Evolutionary conservation across 2,888 invertebrate genomes (phyloP), one percentile per base, ranked within the genome.

Genomic region (Athalia circularis): DNA sequence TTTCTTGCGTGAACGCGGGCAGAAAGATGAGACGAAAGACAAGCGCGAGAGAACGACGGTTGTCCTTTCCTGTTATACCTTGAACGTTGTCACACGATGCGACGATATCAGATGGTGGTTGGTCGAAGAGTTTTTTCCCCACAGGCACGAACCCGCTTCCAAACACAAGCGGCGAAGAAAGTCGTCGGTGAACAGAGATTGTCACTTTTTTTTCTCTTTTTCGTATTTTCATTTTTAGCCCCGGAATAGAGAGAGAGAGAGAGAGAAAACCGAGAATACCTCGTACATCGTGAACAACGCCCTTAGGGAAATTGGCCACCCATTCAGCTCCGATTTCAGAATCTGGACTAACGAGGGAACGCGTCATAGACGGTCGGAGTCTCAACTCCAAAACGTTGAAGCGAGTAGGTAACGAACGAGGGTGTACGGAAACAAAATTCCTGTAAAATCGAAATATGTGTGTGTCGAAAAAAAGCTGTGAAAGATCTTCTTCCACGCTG

Each of bases 261-360:
- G n/a, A n/a, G n/a, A n/a, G n/a, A 29, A 29, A 29, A 29, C 0
- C 29, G 29, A 29, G 29, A 29, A 29, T 29, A 72, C 47, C 47
- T 13, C 47, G n/a, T 9, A 59, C 59, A 4, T 45, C 47, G 47
- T 45, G 59, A 59, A 72, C 47, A 59, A 72, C 59, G 47, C n/a
- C 59, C 72, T 59, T 59, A 72, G 48, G 79, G 79, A 82, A 82
- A 82, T 80, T 79, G 82, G 80, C 82, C 82, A 80, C 82, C 82
- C 82, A 79, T 77, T 59, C 80, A 62, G 82, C 72, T 77, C 80
- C 70, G 79, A 80, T 80, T 79, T 52, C 57, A 52, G 65, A 64
- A 74, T 59, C 78, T 54, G 9, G 47, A 7, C 62, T 57, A 54
- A 61, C 72, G 72, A 72, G 57, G 68, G n/a, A 54, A 43, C 11